These are phyloP conservation scores for Rhinatrema bivittatum DNA, from an alignment of 2,797 vertebrate genomes.

Conservation along the genomic window DNA sequence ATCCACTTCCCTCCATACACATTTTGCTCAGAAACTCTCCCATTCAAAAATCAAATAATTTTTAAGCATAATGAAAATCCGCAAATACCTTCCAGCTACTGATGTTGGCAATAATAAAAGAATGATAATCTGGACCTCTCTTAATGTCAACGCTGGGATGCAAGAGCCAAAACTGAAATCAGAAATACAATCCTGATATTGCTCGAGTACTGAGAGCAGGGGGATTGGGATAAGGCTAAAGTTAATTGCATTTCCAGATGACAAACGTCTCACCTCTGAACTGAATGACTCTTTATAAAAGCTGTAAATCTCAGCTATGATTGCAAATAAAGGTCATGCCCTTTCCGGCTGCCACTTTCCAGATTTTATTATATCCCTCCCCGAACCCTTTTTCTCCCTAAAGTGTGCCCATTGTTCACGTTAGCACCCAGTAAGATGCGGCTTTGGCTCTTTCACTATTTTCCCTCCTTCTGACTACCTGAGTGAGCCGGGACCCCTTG, in stretches of 20 bases:
- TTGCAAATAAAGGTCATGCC: constrained; percentile 80
- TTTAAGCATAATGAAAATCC: constrained; percentile 38
- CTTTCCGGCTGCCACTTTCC: constrained; percentile 64
- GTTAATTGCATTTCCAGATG: constrained; percentile 83
- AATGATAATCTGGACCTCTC: too few relatives aligned
- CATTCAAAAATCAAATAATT: constrained; percentile 49
- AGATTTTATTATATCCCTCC: constrained; percentile 60
- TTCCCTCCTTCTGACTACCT: too few relatives aligned
- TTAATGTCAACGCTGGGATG: too few relatives aligned
- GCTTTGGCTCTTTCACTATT: too few relatives aligned
- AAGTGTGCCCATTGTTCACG: too few relatives aligned
- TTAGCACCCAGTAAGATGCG: too few relatives aligned
- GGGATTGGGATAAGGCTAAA: constrained; percentile 74
- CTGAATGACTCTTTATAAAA: constrained; percentile 83
- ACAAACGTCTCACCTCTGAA: constrained; percentile 82
- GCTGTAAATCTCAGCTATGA: constrained; percentile 81
- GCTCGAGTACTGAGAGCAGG: constrained; percentile 61
- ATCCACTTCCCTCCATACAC: too few relatives aligned
- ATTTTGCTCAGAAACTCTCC: too few relatives aligned
- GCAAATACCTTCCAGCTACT: constrained; percentile 42
- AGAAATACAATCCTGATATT: constrained; percentile 51
- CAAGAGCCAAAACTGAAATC: constrained; percentile 54
- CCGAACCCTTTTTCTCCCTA: too few relatives aligned
- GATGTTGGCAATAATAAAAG: constrained; percentile 43
- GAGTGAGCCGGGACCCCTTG: too few relatives aligned